Conservation (phyloP, 2,888 invertebrate genomes). For the Eupeodes latifasciatus region DNA sequence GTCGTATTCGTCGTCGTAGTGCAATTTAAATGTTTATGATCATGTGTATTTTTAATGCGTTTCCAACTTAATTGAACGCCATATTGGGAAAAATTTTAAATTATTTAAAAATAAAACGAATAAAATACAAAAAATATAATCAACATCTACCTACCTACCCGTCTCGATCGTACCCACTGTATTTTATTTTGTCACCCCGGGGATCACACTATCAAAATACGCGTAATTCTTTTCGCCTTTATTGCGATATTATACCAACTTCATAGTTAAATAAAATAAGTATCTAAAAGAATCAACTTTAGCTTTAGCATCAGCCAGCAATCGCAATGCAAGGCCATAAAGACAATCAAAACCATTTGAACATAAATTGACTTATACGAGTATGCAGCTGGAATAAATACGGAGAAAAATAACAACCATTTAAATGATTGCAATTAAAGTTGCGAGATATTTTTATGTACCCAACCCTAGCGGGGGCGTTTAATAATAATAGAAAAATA, state of each 20-base stretch:
- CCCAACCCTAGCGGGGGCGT: conserved; percentile 13
- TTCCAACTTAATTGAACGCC: conserved; percentile 41
- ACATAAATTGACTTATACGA: neutral
- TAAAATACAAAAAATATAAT: conserved; percentile 12
- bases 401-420: conserved; percentile 2
- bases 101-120: neutral
- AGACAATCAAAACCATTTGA: conserved; percentile 4
- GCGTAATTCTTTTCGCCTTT: neutral
- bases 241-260: neutral
- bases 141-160: conserved; percentile 5
- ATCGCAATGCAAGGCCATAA: conserved; percentile 20
- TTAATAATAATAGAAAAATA: conserved; percentile 27
- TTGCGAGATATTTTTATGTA: neutral
- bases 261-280: neutral
- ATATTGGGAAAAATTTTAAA: conserved; percentile 29
- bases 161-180: neutral
- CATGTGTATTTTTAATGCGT: conserved; percentile 46
- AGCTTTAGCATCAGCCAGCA: neutral
- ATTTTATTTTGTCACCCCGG: conserved; percentile 45
- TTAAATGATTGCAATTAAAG: conserved; percentile 27
- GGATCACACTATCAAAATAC: conserved; percentile 36
- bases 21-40: conserved; percentile 35
- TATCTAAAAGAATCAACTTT: neutral
- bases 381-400: neutral
- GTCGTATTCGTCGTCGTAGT: neutral